Base-by-base conservation (phyloP, 2,797 vertebrate species). In the Peromyscus attwateri region DNA sequence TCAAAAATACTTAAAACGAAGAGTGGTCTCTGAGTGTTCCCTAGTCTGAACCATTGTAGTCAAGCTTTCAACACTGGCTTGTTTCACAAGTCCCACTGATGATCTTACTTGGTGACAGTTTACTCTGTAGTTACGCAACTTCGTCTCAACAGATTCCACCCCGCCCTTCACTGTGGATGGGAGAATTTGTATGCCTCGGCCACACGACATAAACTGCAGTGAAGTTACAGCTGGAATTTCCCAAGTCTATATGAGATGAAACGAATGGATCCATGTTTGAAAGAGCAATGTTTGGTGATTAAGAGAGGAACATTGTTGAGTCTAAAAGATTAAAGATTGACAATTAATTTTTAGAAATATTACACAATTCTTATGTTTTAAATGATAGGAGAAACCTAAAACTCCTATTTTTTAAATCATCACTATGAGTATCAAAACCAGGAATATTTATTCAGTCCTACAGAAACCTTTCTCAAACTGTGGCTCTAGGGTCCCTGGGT, bases 341-440 rank as follows among this genome's bases (percentile, higher is more conserved):
- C 12, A 46, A 43, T 11, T 75, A 12, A 14, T 17, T 29, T 46
- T 76, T 76, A 46, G 40, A 34, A 64, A 64, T 0, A 75, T 49
- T 62, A 82, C 0, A 77, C 25, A 43, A 82, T 82, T 87, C 81
- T 82, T 27, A 62, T 95, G 46, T 21, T 57, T 94, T 43, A 76
- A 95, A 57, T 92, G 11, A 31, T 91, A 94, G 76, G 79, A 12
- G 43, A 93, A 90, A 68, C 89, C 62, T 4, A 40, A 70, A 57
- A 79, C 23, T 82, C 2, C 14, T 84, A 10, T 12, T 40, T 31
- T 94, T 94, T 80, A 40, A 40, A 6, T 80, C 76, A 60, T 66
- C 8, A 37, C 68, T 27, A 40, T 57, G 11, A 5, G 77, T 27
- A 46, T 80, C 21, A 75, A 6, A 16, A 64, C 4, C 46, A 81